phyloP scores from a whole-genome alignment of 1,140 invertebrate genomes.

The Aradophagus sp. region DNA sequence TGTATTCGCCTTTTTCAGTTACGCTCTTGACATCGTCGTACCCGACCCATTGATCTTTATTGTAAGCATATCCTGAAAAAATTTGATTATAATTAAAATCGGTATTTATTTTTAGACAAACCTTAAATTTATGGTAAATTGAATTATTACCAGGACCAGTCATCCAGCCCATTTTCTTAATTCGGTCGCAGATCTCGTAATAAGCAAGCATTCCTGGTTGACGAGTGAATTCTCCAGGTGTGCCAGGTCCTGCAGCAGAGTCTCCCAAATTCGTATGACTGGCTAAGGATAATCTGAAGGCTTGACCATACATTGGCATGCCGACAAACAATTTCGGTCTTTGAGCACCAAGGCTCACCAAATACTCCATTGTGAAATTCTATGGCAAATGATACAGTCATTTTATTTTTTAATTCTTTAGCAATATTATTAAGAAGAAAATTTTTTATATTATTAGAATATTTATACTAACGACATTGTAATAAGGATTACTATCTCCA shows the following conservation, averaged over 20 bases:
- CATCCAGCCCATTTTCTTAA: slow-evolving; percentile 72
- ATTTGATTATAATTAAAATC: slow-evolving; percentile 6
- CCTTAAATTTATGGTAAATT: neutral
- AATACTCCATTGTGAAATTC: slow-evolving; percentile 86
- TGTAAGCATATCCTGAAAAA: slow-evolving; percentile 82
- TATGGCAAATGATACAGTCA: slow-evolving; percentile 65
- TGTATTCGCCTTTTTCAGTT: slow-evolving; percentile 84
- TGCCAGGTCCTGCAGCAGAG: slow-evolving; percentile 81
- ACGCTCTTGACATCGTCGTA: slow-evolving; percentile 89
- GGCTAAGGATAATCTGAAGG: slow-evolving; percentile 80
- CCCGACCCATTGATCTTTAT: slow-evolving; percentile 91
- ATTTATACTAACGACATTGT: slow-evolving; percentile 88
- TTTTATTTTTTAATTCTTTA: too few relatives aligned
- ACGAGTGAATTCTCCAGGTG: slow-evolving; percentile 86
- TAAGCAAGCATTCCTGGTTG: slow-evolving; percentile 93
- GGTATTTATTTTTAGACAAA: too few relatives aligned
- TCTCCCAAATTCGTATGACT: slow-evolving; percentile 73
- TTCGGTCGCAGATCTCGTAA: slow-evolving; percentile 90
- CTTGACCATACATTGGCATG: slow-evolving; percentile 92
- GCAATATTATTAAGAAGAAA: too few relatives aligned
- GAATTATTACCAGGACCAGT: slow-evolving; percentile 54
- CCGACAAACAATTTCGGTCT: slow-evolving; percentile 89
- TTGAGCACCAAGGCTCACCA: slow-evolving; percentile 83
- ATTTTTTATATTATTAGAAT: too few relatives aligned
- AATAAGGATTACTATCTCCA: slow-evolving; percentile 82